These are phyloP conservation scores for Campoletis raptor DNA, from an alignment of 2,888 invertebrate species.

Conservation along the genomic window DNA sequence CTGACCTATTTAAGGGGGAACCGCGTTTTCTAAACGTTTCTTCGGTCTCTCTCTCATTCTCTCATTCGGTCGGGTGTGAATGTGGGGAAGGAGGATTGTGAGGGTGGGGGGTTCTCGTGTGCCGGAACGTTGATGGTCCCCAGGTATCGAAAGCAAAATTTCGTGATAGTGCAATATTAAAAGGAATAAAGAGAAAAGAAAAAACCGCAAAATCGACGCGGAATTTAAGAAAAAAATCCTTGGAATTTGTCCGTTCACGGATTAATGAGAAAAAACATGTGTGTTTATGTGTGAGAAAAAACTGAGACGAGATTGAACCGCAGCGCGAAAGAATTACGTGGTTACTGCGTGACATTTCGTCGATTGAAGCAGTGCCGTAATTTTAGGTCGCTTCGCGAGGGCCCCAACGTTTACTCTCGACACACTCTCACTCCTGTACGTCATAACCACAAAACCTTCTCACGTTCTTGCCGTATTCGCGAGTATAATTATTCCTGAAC, in stretches of 20 bases:
- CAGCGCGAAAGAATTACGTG: conserved; percentile 63
- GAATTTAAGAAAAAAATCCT: neutral
- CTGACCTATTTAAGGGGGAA: conserved; percentile 80
- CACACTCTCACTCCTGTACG: conserved; percentile 10
- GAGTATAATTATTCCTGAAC: no score
- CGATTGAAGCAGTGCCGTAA: conserved; percentile 64
- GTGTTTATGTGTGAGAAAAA: conserved; percentile 14
- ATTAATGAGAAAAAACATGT: neutral
- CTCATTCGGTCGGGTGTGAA: conserved; percentile 5
- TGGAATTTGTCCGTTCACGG: neutral
- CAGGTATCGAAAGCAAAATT: conserved; percentile 20
- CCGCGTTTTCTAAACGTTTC: conserved; percentile 60
- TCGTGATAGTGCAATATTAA: conserved; percentile 17
- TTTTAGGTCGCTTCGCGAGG: conserved; percentile 33
- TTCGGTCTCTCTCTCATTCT: conserved; percentile 10
- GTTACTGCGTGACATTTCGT: conserved; percentile 67
- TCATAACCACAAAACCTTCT: conserved; percentile 51
- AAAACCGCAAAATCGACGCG: neutral
- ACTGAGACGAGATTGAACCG: conserved; percentile 27
- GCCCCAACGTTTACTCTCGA: conserved; percentile 51
- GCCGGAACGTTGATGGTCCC: conserved; percentile 31
- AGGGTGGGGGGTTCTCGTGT: conserved; percentile 36
- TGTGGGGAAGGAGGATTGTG: conserved; percentile 4
- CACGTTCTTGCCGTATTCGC: neutral
- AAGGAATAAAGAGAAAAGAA: neutral